Percentiles rank a stretch among this genome's conserved stretches.
Evolutionary conservation across 1,140 invertebrate genomes (phyloP).

Genomic region (Leucophenga varia): DNA sequence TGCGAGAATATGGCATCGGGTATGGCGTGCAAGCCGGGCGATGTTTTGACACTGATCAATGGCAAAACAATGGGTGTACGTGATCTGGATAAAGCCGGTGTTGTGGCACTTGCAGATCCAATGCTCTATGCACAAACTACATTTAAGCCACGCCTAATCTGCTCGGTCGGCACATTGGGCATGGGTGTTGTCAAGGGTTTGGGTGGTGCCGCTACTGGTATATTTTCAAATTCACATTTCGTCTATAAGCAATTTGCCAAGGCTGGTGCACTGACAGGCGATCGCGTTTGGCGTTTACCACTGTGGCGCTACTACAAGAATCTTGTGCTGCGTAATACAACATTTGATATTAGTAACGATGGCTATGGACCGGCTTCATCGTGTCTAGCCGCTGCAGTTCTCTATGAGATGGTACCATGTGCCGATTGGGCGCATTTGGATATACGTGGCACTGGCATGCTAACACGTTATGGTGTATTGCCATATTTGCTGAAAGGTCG

Average conservation of each 20-base stretch:
- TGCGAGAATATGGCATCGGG: conserved; percentile 88
- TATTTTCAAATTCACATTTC: conserved; percentile 71
- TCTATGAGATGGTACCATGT: conserved; percentile 67
- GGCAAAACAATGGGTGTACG: conserved; percentile 81
- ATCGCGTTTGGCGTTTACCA: conserved; percentile 88
- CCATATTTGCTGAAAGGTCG: conserved; percentile 63
- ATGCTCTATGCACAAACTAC: conserved; percentile 72
- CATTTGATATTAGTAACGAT: conserved; percentile 66
- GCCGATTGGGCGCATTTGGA: conserved; percentile 70
- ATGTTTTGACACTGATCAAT: conserved; percentile 80
- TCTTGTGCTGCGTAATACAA: conserved; percentile 61
- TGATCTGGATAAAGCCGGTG: conserved; percentile 89
- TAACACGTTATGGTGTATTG: conserved; percentile 59
- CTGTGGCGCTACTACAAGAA: conserved; percentile 79
- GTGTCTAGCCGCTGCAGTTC: conserved; percentile 69
- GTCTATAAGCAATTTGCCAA: conserved; percentile 66
- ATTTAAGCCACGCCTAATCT: conserved; percentile 65
- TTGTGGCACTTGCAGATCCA: conserved; percentile 86
- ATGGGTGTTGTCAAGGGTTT: conserved; percentile 60
- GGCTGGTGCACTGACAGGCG: conserved; percentile 74
- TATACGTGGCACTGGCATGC: conserved; percentile 68
- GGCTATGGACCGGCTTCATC: conserved; percentile 61
- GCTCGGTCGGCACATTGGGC: conserved; percentile 77
- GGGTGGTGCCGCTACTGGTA: conserved; percentile 74
- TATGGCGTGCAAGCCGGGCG: conserved; percentile 81